Percentiles rank a stretch among this genome's conserved stretches.
Conservation (phyloP, 2,113 vertebrate species). For the Melanotaenia duboulayi region DNA sequence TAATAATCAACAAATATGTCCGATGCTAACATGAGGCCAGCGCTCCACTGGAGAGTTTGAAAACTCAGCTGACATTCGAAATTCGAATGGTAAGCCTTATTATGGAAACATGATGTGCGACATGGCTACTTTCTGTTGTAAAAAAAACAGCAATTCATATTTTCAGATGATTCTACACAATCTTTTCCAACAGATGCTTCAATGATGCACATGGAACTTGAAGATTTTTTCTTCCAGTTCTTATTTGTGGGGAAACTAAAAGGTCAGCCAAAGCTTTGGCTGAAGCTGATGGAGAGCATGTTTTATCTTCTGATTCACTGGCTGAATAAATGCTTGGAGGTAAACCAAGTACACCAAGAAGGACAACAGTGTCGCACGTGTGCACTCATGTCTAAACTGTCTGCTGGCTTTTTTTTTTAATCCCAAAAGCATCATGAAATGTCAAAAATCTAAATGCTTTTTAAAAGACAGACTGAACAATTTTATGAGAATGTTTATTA, state of each 20-base stretch:
- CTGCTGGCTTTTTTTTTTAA: not conserved
- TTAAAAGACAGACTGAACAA: not conserved
- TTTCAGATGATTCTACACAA: not conserved
- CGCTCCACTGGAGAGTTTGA: too few relatives aligned
- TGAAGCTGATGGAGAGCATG: not conserved
- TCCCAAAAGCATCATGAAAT: not conserved
- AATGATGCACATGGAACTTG: not conserved
- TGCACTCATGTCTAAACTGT: too few relatives aligned
- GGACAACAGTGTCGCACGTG: not conserved
- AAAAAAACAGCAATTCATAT: not conserved
- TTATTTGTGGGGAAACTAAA: not conserved
- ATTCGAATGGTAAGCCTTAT: too few relatives aligned
- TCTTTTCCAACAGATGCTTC: not conserved
- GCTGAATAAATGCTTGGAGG: not conserved
- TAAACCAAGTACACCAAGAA: not conserved
- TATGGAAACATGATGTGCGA: not conserved
- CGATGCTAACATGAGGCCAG: too few relatives aligned
- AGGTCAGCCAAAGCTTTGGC: not conserved
- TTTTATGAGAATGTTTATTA: not conserved
- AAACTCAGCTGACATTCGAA: too few relatives aligned
- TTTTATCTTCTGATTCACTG: conserved; percentile 1
- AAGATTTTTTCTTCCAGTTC: not conserved
- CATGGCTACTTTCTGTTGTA: not conserved
- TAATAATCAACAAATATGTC: too few relatives aligned
- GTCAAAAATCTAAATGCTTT: not conserved